Evolutionary conservation across 2,797 vertebrate species (phyloP), one percentile per base, ranked within the genome.

Genomic region (Astyanax mexicanus): DNA sequence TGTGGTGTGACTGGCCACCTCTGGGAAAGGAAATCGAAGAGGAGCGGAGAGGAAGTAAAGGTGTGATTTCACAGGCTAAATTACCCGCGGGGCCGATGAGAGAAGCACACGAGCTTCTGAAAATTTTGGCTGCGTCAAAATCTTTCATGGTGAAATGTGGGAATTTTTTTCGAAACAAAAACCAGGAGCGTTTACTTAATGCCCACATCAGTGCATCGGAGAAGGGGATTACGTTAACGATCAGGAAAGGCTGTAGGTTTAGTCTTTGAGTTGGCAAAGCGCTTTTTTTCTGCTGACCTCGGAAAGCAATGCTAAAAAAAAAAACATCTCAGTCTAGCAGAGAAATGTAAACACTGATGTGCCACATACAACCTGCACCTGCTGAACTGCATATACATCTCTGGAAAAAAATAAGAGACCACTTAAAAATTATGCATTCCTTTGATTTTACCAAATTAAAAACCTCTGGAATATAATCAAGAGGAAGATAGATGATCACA

Each of bases 1-100:
- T 79, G 80, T 77, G 32, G 85, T 89, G 92, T 89, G 92, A 91
- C 92, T 91, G 91, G 90, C 92, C 90, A 86, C 87, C 89, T 87
- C 88, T 86, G 87, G 88, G 92, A 94, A 92, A 93, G 93, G 92
- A 94, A 94, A 94, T 93, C 92, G 91, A 94, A 93, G 90, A 91
- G 85, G 76, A 90, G 88, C 84, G 85, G 76, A 84, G 84, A 80
- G 85, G 84, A 86, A 88, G 90, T 81, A 93, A 93, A 90, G 90
- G 91, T 91, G 91, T 88, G 91, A 93, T 93, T 92, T 92, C 90
- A 91, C 89, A 90, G 91, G 90, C 89, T 90, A 93, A 92, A 93
- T 94, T 91, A 91, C 92, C 91, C 91, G 84, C 88, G 88, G 89
- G 91, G 92, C 86, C 72, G 87, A 89, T 85, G 86, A 89, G 83